These are phyloP conservation scores for Polyergus mexicanus DNA, from an alignment of 1,140 invertebrate species.

Conservation along the genomic window DNA sequence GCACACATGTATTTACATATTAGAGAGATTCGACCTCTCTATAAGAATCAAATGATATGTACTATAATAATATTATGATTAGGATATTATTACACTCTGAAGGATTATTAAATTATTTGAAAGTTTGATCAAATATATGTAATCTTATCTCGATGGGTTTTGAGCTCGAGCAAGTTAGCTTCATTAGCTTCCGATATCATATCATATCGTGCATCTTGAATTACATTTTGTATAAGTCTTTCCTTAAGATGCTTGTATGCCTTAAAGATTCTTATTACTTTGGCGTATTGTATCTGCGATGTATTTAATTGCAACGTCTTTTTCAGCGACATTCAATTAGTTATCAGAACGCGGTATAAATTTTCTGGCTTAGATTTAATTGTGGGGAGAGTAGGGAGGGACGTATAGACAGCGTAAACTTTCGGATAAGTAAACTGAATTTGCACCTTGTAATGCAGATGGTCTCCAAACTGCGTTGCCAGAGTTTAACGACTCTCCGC, in stretches of 20 bases:
- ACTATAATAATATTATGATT: conserved; percentile 23
- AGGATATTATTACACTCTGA: conserved; percentile 7
- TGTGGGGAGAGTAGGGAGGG: conserved; percentile 71
- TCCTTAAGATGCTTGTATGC: background rate
- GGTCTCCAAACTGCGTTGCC: conserved; percentile 64
- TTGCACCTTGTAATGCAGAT: conserved; percentile 66
- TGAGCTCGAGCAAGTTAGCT: conserved; percentile 22
- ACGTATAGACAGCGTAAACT: conserved; percentile 76
- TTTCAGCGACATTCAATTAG: conserved; percentile 71
- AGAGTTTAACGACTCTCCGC: conserved; percentile 42
- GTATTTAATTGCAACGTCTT: background rate
- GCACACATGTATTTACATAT: background rate
- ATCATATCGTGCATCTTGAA: background rate
- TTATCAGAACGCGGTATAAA: conserved; percentile 75
- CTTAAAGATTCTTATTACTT: background rate
- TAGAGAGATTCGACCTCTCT: background rate
- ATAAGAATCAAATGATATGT: background rate
- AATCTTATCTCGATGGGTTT: conserved; percentile 35
- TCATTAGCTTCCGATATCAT: conserved; percentile 20
- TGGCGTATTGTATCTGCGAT: background rate
- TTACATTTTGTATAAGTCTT: background rate
- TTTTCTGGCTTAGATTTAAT: conserved; percentile 82
- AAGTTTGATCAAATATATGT: conserved; percentile 1
- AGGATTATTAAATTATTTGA: conserved; percentile 34
- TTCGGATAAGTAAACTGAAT: conserved; percentile 84